Conservation (phyloP, 2,888 invertebrate species). For the Cerastis rubricosa region DNA sequence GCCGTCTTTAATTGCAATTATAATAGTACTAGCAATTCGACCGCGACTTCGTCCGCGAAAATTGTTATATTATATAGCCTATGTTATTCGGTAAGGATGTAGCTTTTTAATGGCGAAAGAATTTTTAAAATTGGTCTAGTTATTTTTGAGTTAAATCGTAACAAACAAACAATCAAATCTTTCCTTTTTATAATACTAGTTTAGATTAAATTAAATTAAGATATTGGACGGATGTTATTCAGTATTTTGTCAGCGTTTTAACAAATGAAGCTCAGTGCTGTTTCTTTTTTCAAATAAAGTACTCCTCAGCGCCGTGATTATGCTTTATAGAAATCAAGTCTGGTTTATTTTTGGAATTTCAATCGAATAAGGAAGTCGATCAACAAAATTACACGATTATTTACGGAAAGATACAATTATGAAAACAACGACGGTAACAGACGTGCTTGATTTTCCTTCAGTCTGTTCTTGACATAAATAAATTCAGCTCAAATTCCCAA, state of each 20-base stretch:
- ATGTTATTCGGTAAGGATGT: too few species aligned
- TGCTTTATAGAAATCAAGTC: background rate
- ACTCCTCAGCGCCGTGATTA: background rate
- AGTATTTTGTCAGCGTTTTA: background rate
- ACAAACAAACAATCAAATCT: too few species aligned
- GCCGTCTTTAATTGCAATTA: background rate
- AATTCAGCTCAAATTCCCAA: constrained; percentile 44
- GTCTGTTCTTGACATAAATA: constrained; percentile 59
- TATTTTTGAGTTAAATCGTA: too few species aligned
- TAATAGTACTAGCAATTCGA: too few species aligned
- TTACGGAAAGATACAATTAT: constrained; percentile 34
- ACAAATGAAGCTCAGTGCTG: background rate
- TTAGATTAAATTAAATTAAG: background rate
- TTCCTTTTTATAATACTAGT: too few species aligned
- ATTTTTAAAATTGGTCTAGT: too few species aligned
- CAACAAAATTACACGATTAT: constrained; percentile 33
- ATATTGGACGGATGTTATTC: background rate
- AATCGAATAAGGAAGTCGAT: constrained; percentile 12
- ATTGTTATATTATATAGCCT: too few species aligned
- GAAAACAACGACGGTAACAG: constrained; percentile 36
- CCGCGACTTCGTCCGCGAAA: too few species aligned
- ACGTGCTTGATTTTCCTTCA: constrained; percentile 49
- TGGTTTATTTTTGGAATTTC: background rate
- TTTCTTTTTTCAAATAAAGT: too few species aligned
- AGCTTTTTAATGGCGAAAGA: too few species aligned